phyloP scores from a whole-genome alignment of 2,113 vertebrate species.

The Sturnira hondurensis region DNA sequence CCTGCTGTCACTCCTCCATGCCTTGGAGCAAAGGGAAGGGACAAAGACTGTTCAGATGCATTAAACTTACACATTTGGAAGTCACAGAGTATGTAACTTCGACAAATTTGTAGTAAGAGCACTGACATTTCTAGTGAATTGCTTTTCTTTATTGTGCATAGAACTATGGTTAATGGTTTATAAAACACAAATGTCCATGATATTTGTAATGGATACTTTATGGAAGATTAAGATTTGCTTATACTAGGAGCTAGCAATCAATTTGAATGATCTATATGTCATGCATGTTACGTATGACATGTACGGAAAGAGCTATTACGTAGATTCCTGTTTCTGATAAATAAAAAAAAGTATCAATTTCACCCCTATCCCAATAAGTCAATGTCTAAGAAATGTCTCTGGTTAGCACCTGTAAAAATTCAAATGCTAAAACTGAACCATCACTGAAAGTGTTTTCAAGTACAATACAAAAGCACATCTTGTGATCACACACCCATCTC shows the following conservation, averaged over 20 bases:
- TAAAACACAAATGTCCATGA: not conserved
- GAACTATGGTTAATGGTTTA: not conserved
- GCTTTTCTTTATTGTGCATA: not conserved
- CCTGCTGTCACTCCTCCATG: slow-evolving; percentile 92
- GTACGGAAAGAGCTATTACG: not conserved
- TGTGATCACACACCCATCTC: not conserved
- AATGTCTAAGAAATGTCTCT: not conserved
- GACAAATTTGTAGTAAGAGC: not conserved
- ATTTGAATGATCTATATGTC: not conserved
- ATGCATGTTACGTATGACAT: no score
- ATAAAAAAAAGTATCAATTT: not conserved
- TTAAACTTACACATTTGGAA: not conserved
- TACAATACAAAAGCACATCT: not conserved
- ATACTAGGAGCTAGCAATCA: not conserved
- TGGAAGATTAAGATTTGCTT: not conserved
- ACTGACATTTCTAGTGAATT: not conserved
- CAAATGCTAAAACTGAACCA: not conserved
- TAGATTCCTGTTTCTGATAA: not conserved
- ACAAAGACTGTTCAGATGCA: slow-evolving; percentile 35
- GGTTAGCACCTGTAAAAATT: not conserved
- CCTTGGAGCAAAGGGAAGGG: slow-evolving; percentile 77
- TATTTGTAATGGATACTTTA: not conserved
- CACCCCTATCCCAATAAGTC: not conserved
- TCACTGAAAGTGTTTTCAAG: not conserved
- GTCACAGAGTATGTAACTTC: not conserved